A percentile compares a stretch with the other conserved stretches of the same genome.
phyloP scores from a whole-genome alignment of 1,140 invertebrate genomes.

The Bombyx mori region DNA sequence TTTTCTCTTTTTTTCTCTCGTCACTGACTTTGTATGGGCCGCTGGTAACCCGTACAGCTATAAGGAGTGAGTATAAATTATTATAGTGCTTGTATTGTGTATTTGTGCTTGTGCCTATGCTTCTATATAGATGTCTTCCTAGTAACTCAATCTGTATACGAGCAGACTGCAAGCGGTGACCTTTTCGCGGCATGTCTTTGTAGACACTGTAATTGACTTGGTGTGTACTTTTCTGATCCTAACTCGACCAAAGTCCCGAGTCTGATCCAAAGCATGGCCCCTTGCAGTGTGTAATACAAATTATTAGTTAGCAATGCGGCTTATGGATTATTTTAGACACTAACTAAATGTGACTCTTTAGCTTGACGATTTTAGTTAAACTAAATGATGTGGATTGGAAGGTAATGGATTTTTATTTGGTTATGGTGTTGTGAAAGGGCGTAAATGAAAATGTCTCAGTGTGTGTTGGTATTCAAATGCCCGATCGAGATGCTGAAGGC shows the following conservation, averaged over 20 bases:
- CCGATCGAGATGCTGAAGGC: slow-evolving; percentile 67
- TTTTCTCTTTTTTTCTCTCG: slow-evolving; percentile 72
- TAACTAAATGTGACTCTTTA: slow-evolving; percentile 65
- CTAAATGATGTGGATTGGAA: slow-evolving; percentile 66
- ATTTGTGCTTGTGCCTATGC: slow-evolving; percentile 67
- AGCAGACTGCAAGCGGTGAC: slow-evolving; percentile 61
- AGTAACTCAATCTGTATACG: slow-evolving; percentile 38
- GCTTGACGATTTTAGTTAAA: slow-evolving; percentile 64
- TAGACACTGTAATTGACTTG: slow-evolving; percentile 35
- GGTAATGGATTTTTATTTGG: slow-evolving; percentile 66
- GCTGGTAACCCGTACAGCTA: slow-evolving; percentile 72
- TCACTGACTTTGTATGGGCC: slow-evolving; percentile 72
- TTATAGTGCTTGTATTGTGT: slow-evolving; percentile 70
- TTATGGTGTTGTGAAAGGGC: slow-evolving; percentile 61
- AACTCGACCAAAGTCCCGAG: slow-evolving; percentile 22
- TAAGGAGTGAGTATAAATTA: slow-evolving; percentile 72
- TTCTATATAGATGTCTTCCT: slow-evolving; percentile 60
- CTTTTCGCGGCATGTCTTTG: slow-evolving; percentile 38
- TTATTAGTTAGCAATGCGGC: slow-evolving; percentile 51
- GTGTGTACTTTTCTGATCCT: slow-evolving; percentile 26
- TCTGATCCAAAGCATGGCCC: slow-evolving; percentile 44
- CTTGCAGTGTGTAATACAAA: slow-evolving; percentile 59
- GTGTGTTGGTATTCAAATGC: slow-evolving; percentile 72
- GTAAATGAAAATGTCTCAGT: slow-evolving; percentile 51
- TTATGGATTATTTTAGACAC: slow-evolving; percentile 49